These are phyloP conservation scores for Chloropsis cyanopogon DNA, from an alignment of 2,113 vertebrate species.

Conservation along the genomic window DNA sequence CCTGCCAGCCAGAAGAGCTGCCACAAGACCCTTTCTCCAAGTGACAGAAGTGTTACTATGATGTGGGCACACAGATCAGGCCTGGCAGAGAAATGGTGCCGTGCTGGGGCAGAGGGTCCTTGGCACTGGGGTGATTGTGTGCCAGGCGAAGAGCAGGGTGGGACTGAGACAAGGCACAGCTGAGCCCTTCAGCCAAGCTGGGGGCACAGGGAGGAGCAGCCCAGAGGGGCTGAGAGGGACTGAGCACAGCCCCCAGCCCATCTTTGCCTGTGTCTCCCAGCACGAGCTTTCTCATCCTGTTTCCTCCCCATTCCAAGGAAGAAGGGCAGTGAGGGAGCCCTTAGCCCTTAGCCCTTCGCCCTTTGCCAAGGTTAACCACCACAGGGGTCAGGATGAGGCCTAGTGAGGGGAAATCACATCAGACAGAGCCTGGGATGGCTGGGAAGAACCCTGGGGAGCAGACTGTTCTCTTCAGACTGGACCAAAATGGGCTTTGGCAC, in stretches of 20 bases:
- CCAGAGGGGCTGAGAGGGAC: background rate
- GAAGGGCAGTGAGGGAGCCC: background rate
- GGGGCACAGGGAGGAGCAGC: background rate
- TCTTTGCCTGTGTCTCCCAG: background rate
- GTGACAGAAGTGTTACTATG: rapidly evolving
- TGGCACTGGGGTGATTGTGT: rapidly evolving
- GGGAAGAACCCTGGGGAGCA: background rate
- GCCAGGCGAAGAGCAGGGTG: background rate
- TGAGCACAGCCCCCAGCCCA: too few species aligned
- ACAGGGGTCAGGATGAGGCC: background rate
- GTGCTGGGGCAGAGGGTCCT: rapidly evolving
- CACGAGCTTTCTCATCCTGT: background rate
- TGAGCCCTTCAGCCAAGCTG: background rate
- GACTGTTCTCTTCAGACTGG: background rate
- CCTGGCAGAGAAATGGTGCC: background rate
- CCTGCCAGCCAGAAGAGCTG: background rate
- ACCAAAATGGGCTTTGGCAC: background rate
- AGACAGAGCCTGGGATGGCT: background rate
- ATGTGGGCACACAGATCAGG: background rate
- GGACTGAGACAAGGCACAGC: background rate
- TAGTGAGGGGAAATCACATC: background rate
- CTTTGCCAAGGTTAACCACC: background rate
- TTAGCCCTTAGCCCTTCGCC: background rate
- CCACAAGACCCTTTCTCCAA: background rate
- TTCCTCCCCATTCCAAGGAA: background rate